phyloP scores from a whole-genome alignment of 2,113 vertebrate species.

The Ibidorhyncha struthersii region DNA sequence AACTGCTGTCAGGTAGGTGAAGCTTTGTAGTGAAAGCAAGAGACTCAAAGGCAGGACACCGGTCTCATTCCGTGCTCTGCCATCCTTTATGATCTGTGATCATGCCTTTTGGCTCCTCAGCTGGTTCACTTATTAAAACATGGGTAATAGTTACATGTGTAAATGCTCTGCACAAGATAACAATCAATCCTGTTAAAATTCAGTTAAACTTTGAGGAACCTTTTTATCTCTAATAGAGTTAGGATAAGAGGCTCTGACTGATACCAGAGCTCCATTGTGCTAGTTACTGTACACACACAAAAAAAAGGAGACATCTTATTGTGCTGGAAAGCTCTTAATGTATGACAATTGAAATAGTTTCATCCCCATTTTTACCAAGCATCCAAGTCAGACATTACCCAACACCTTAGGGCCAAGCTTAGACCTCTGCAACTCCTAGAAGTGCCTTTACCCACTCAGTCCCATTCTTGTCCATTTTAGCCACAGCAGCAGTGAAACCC shows the following conservation, averaged over 20 bases:
- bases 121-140: background rate
- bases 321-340: background rate
- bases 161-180: background rate
- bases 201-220: background rate
- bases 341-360: background rate
- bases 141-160: background rate
- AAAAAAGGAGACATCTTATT: background rate
- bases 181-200: background rate
- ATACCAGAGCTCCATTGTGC: background rate
- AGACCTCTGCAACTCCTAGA: background rate
- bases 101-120: background rate
- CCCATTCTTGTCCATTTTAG: background rate
- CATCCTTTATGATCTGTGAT: background rate
- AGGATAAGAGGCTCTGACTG: background rate
- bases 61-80: background rate
- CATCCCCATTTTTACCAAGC: background rate
- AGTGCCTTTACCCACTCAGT: background rate
- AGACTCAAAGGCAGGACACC: background rate
- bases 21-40: background rate
- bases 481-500: background rate
- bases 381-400: background rate
- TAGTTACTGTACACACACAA: background rate
- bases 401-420: background rate
- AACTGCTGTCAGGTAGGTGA: background rate
- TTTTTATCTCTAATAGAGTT: background rate